These are phyloP conservation scores for Tinamus guttatus DNA, from an alignment of 2,113 vertebrate species.

Conservation along the genomic window DNA sequence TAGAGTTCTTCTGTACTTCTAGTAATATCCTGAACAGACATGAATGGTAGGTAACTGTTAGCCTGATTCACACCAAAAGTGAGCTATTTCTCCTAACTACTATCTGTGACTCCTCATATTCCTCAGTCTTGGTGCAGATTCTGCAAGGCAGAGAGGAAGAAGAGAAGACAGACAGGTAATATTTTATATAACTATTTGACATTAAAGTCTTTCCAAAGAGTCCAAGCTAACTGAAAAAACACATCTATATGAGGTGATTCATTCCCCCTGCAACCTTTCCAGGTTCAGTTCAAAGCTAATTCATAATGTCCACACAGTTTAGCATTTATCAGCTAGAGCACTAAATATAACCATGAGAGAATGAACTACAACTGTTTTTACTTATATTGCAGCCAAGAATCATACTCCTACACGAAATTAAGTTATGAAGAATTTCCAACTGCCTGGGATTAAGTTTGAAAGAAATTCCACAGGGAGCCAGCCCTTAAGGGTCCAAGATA, in stretches of 20 bases:
- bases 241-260: background rate
- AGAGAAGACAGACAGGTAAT: background rate
- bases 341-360: background rate
- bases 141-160: background rate
- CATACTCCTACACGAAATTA: slow-evolving; percentile 6
- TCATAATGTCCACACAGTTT: background rate
- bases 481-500: background rate
- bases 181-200: background rate
- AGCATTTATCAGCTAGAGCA: background rate
- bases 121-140: background rate
- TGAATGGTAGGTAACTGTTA: no score
- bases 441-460: background rate
- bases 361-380: background rate
- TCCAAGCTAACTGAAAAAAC: background rate
- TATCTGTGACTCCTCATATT: background rate
- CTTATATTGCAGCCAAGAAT: background rate
- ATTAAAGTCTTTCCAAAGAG: background rate
- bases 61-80: background rate
- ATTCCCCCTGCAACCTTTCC: background rate
- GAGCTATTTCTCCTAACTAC: background rate
- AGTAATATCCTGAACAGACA: background rate
- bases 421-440: slow-evolving; percentile 19
- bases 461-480: background rate
- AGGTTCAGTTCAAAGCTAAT: background rate
- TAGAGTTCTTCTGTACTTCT: background rate